Evolutionary conservation across 2,797 vertebrate genomes (phyloP).

Genomic region (Pteronotus mesoamericanus): DNA sequence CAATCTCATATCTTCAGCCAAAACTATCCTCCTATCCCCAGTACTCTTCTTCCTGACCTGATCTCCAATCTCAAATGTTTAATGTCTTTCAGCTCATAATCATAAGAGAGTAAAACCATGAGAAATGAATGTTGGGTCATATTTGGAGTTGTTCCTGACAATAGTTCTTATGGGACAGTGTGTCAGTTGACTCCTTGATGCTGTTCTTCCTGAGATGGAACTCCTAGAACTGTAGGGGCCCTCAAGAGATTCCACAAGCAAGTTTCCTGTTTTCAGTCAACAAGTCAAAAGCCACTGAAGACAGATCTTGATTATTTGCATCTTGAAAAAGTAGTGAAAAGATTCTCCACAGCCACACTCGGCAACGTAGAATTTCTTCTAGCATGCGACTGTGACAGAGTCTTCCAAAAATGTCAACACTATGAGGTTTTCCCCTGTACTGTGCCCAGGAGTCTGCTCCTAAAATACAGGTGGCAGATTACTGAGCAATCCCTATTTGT

Average conservation of each 20-base stretch:
- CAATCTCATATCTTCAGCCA: background rate
- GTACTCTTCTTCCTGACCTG: background rate
- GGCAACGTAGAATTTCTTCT: background rate
- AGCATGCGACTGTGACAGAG: background rate
- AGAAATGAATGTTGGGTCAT: background rate
- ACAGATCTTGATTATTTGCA: background rate
- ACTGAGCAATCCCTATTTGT: background rate
- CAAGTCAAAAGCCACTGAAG: background rate
- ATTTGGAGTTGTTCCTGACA: background rate
- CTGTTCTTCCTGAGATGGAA: background rate
- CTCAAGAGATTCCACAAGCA: background rate
- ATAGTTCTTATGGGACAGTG: background rate
- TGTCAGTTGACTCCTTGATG: background rate
- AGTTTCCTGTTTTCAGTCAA: background rate
- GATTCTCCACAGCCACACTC: background rate
- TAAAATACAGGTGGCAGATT: background rate
- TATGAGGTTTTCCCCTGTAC: background rate
- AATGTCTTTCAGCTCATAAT: background rate
- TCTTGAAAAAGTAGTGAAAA: background rate
- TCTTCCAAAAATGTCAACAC: background rate
- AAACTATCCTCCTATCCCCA: background rate
- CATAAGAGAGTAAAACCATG: background rate
- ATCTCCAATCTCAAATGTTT: background rate
- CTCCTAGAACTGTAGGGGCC: background rate
- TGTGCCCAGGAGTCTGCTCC: background rate